A percentile compares a stretch with the other conserved stretches of the same genome.
phyloP scores from a whole-genome alignment of 2,113 vertebrate genomes.

The Genyomyrus donnyi region DNA sequence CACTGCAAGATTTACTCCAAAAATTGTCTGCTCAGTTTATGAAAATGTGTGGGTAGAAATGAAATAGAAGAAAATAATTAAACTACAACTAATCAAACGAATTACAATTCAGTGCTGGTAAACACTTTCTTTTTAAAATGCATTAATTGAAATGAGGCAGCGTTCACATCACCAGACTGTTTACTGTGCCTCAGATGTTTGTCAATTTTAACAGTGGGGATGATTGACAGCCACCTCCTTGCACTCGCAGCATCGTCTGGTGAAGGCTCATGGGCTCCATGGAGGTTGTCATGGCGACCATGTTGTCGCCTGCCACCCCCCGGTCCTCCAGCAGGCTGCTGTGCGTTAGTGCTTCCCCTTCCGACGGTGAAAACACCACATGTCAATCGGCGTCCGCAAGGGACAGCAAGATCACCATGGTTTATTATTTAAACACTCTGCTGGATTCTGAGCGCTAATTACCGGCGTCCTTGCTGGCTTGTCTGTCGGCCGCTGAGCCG shows the following conservation, averaged over 20 bases:
- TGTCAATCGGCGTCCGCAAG: neutral
- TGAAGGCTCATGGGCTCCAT: constrained; percentile 81
- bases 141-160: neutral
- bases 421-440: neutral
- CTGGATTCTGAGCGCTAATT: neutral
- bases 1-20: neutral
- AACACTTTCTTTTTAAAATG: neutral
- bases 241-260: constrained; percentile 82
- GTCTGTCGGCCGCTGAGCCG: constrained; percentile 48
- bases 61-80: neutral
- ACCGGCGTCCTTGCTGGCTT: constrained; percentile 55
- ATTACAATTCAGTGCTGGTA: neutral
- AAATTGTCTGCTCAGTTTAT: constrained; percentile 9
- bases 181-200: neutral
- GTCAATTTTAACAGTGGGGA: neutral
- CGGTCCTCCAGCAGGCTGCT: constrained; percentile 88
- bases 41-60: neutral
- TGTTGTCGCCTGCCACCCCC: constrained; percentile 64
- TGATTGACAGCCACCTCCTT: constrained; percentile 58
- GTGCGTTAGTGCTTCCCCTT: constrained; percentile 80
- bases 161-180: neutral
- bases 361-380: constrained; percentile 7
- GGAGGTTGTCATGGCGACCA: constrained; percentile 75
- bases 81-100: neutral
- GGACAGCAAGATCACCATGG: neutral